phyloP scores from a whole-genome alignment of 2,888 invertebrate species.

The Diplolepis rosae region DNA sequence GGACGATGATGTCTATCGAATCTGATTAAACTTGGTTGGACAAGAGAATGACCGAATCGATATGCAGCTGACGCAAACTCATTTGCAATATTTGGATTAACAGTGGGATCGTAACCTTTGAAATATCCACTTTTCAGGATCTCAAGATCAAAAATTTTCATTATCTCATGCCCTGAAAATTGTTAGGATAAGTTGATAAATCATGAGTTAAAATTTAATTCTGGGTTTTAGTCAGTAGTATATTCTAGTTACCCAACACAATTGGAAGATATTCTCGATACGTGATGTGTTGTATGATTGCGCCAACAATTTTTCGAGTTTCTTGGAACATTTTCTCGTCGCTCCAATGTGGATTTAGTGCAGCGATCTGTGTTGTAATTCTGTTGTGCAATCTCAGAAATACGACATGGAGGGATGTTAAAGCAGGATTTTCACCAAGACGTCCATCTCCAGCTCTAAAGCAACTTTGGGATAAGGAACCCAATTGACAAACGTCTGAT shows the following conservation, averaged over 20 bases:
- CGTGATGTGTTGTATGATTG: slow-evolving; percentile 88
- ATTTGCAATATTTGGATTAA: slow-evolving; percentile 85
- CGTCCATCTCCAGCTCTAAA: slow-evolving; percentile 87
- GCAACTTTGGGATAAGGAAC: slow-evolving; percentile 84
- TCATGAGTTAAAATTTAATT: neutral
- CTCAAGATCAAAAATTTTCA: slow-evolving; percentile 84
- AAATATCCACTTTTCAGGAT: slow-evolving; percentile 82
- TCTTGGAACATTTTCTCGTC: slow-evolving; percentile 92
- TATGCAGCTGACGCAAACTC: slow-evolving; percentile 89
- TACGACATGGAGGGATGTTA: slow-evolving; percentile 84
- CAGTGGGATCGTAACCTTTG: slow-evolving; percentile 80
- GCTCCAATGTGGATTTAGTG: slow-evolving; percentile 89
- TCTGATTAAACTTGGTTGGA: slow-evolving; percentile 85
- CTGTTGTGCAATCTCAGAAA: slow-evolving; percentile 86
- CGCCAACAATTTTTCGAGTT: slow-evolving; percentile 86
- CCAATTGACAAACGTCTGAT: slow-evolving; percentile 83
- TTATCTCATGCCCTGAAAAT: slow-evolving; percentile 80
- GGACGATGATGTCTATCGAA: slow-evolving; percentile 82
- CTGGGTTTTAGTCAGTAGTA: neutral
- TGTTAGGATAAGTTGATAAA: slow-evolving; percentile 1
- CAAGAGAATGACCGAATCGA: slow-evolving; percentile 90
- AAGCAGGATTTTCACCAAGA: slow-evolving; percentile 87
- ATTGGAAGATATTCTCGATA: slow-evolving; percentile 89
- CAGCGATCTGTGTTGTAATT: slow-evolving; percentile 82
- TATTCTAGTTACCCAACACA: slow-evolving; percentile 78